Conservation (phyloP, 2,797 vertebrate species). For the Alca torda region DNA sequence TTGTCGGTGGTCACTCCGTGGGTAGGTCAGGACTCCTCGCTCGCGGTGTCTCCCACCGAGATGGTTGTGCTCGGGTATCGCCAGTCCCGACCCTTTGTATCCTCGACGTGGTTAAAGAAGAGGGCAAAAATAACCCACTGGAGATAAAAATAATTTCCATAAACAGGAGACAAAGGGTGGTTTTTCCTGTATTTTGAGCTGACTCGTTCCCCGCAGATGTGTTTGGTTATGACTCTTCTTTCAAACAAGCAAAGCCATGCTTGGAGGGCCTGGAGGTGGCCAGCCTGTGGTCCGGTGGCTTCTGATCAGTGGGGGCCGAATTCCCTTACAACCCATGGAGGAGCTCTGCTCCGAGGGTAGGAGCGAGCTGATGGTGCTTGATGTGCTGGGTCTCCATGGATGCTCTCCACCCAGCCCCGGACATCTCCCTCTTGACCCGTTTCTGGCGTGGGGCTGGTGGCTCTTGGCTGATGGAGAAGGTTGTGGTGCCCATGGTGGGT, state of each 20-base stretch:
- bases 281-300: accelerated
- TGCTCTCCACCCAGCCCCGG: background rate
- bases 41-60: background rate
- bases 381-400: background rate
- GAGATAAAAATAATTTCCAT: background rate
- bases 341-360: background rate
- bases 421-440: accelerated
- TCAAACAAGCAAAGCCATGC: background rate
- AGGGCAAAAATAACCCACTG: background rate
- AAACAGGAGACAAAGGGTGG: background rate
- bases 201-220: background rate
- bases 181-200: slow-evolving; percentile 17
- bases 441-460: background rate
- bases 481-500: accelerated
- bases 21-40: background rate
- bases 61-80: background rate
- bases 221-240: background rate
- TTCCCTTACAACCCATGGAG: accelerated
- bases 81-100: background rate
- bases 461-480: background rate
- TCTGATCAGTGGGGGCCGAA: background rate
- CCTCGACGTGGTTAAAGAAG: background rate
- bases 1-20: background rate
- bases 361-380: background rate
- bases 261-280: background rate